Base-by-base conservation (phyloP, 2,888 invertebrate species). In the Empis stercorea region DNA sequence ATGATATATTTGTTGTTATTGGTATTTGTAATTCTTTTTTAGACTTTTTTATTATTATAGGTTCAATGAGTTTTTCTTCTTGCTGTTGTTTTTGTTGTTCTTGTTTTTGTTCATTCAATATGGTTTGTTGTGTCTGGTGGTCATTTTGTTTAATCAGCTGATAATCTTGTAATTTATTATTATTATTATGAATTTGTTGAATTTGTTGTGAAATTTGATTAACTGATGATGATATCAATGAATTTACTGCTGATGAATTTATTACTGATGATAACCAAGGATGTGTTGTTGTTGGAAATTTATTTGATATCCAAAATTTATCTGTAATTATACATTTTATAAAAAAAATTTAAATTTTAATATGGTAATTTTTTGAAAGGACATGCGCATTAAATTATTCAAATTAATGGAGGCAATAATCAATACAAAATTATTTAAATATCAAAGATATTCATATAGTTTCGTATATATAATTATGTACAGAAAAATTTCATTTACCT, bases 101-200 rank as follows among this genome's bases (percentile, higher is more conserved):
- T n/a, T n/a, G n/a, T n/a, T n/a, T n/a, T n/a, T 45, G 45, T n/a
- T 45, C 15, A n/a, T 44, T 27, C 4, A 53, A 54, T 52, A 55
- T 53, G 52, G 51, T 55, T 56, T 56, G 56, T 55, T 56, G 54
- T 55, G 54, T 55, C 55, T 56, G 56, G 53, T 52, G 49, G 46
- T 53, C 50, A 43, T 45, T 39, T 49, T 49, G 48, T 44, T 50
- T 46, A 10, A 46, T 15, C 48, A 47, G 47, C 36, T 52, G 53
- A 45, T 50, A 50, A 48, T 38, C 38, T 17, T 17, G 23, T 27
- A 27, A 17, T 38, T 38, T 13, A 38, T 17, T 17, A 17, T 38
- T 10, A 15, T 38, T 13, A 38, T 17, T 17, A 17, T 38, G 17
- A 15, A 15, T 10, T 2, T 36, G 2, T 36, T 36, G 15, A 27